Evolutionary conservation across 2,113 vertebrate species (phyloP), one percentile per base, ranked within the genome.

Genomic region (Pagrus major): DNA sequence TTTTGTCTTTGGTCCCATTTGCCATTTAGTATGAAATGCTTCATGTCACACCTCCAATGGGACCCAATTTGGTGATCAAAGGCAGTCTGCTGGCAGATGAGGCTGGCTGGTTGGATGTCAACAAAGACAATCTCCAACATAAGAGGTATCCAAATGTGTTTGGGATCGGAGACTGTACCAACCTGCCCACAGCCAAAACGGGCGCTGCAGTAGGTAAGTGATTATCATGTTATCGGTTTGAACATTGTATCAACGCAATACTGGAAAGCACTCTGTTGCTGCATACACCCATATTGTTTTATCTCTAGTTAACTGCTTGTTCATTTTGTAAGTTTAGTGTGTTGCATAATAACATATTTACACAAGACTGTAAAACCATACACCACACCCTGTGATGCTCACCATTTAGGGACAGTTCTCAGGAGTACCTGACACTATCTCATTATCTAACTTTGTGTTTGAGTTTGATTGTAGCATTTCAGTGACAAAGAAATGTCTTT

Each of bases 1-100:
- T n/a, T n/a, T n/a, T n/a, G n/a, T n/a, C n/a, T n/a, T n/a, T n/a
- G n/a, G n/a, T n/a, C n/a, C n/a, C n/a, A n/a, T n/a, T n/a, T n/a
- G n/a, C n/a, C n/a, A n/a, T n/a, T 16, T 49, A 99, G 98, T 99
- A 99, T 82, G 98, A 96, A 91, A 98, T 99, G 97, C 97, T 99
- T 71, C 98, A 99, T 7, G 97, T 99, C 33, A 98, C 98, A 0
- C 98, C 98, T 2, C 98, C 98, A 0, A 99, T 99, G 98, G 96
- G 97, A 54, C 93, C 97, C 11, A 96, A 89, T 25, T 89, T 92
- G 0, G 97, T 96, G 4, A 81, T 99, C 15, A 92, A 97, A 91
- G 93, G 72, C 12, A 97, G 96, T 58, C 87, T 91, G 0, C 90
- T 99, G 86, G 95, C 95, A 0, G 97, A 99, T 71, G 82, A 82